phyloP scores from a whole-genome alignment of 2,888 invertebrate genomes.

The Ochropleura plecta region DNA sequence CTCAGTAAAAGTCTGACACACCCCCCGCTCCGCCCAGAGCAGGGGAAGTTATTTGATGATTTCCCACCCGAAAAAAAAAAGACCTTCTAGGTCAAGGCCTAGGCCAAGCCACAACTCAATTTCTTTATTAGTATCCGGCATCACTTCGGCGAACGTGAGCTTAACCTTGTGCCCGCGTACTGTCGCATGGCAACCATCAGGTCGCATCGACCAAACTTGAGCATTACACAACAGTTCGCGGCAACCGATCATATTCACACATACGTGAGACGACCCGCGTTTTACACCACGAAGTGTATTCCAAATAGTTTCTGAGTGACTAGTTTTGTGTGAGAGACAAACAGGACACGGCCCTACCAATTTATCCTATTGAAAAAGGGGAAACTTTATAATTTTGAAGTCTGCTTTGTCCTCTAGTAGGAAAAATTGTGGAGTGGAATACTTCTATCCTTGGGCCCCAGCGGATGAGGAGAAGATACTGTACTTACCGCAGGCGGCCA shows the following conservation, averaged over 20 bases:
- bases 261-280: conserved; percentile 40
- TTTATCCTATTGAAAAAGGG: too few relatives aligned
- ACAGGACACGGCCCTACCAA: neutral
- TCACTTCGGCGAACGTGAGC: conserved; percentile 34
- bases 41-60: too few relatives aligned
- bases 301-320: neutral
- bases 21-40: too few relatives aligned
- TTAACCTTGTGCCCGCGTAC: neutral
- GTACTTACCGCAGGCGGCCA: conserved; percentile 6
- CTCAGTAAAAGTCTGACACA: too few relatives aligned
- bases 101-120: neutral
- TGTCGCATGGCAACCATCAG: conserved; percentile 65
- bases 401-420: neutral
- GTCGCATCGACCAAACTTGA: conserved; percentile 70
- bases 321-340: conserved; percentile 11
- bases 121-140: neutral
- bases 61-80: too few relatives aligned
- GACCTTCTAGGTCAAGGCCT: too few relatives aligned
- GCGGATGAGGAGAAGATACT: conserved; percentile 20
- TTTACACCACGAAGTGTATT: neutral
- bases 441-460: neutral
- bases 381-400: neutral
- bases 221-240: conserved; percentile 40
- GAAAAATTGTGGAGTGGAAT: neutral
- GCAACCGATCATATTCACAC: conserved; percentile 7